Percentiles rank a stretch among this genome's conserved stretches.
Conservation (phyloP, 2,797 vertebrate species). For the Sarcoramphus papa region DNA sequence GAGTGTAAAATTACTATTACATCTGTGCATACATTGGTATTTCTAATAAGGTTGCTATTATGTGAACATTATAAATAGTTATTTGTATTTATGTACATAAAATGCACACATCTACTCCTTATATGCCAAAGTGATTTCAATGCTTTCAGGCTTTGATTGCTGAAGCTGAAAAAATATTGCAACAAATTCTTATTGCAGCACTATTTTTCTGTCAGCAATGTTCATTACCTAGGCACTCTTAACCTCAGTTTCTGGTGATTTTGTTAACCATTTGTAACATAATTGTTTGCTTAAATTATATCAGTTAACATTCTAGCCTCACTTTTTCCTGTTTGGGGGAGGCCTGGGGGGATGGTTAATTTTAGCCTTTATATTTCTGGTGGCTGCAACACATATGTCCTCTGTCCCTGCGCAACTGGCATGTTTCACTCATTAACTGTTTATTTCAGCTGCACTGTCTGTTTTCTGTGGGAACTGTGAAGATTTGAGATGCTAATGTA, state of each 20-base stretch:
- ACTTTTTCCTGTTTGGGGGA: neutral
- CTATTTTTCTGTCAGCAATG: neutral
- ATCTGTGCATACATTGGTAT: neutral
- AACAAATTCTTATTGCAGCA: neutral
- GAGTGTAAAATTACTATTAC: neutral
- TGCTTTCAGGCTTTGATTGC: neutral
- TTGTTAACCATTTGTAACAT: neutral
- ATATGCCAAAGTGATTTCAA: neutral
- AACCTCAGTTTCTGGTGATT: neutral
- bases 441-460: constrained; percentile 42
- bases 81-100: neutral
- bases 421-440: constrained; percentile 44
- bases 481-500: constrained; percentile 49
- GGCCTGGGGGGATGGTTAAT: neutral
- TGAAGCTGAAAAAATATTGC: neutral
- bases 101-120: neutral
- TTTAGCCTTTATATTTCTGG: constrained; percentile 25
- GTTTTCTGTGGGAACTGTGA: constrained; percentile 48
- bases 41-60: neutral
- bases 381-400: constrained; percentile 2
- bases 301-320: neutral
- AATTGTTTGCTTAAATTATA: neutral
- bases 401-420: neutral
- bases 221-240: neutral
- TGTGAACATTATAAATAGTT: neutral